phyloP scores from a whole-genome alignment of 2,888 invertebrate genomes.

The Pyrrhia umbra region DNA sequence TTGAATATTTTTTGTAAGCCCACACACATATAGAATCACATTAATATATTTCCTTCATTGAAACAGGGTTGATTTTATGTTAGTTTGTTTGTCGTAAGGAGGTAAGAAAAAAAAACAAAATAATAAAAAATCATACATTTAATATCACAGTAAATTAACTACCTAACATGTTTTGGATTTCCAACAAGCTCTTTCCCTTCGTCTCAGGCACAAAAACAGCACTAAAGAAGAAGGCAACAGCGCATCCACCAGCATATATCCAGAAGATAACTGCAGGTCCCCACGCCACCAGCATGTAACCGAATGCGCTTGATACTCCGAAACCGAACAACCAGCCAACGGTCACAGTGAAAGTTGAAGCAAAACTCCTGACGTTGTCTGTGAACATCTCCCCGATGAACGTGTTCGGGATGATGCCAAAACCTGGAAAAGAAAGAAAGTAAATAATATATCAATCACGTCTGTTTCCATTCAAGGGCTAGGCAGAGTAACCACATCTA shows the following conservation, averaged over 20 bases:
- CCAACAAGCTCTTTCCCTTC: slow-evolving; percentile 66
- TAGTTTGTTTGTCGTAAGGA: too few species aligned
- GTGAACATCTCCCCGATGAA: slow-evolving; percentile 74
- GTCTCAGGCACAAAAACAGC: slow-evolving; percentile 70
- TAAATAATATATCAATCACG: too few species aligned
- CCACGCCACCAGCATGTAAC: slow-evolving; percentile 60
- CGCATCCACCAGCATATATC: slow-evolving; percentile 62
- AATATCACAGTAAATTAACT: slow-evolving; percentile 26
- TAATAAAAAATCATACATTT: slow-evolving; percentile 13
- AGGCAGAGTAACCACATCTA: too few species aligned
- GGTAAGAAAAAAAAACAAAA: neutral
- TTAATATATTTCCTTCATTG: too few species aligned
- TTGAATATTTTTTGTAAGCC: too few species aligned
- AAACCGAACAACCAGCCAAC: slow-evolving; percentile 68
- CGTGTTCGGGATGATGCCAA: slow-evolving; percentile 72
- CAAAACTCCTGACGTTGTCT: slow-evolving; percentile 68
- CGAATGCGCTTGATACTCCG: slow-evolving; percentile 65
- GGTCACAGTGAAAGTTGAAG: slow-evolving; percentile 68
- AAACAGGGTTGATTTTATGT: too few species aligned
- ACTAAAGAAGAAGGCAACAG: slow-evolving; percentile 61
- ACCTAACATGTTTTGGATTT: slow-evolving; percentile 60
- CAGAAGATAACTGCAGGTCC: slow-evolving; percentile 66
- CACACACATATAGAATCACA: too few species aligned
- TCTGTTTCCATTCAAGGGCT: too few species aligned
- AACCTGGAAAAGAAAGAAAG: slow-evolving; percentile 60